Conservation (phyloP, 2,113 vertebrate genomes). For the Sphaerodactylus townsendi region DNA sequence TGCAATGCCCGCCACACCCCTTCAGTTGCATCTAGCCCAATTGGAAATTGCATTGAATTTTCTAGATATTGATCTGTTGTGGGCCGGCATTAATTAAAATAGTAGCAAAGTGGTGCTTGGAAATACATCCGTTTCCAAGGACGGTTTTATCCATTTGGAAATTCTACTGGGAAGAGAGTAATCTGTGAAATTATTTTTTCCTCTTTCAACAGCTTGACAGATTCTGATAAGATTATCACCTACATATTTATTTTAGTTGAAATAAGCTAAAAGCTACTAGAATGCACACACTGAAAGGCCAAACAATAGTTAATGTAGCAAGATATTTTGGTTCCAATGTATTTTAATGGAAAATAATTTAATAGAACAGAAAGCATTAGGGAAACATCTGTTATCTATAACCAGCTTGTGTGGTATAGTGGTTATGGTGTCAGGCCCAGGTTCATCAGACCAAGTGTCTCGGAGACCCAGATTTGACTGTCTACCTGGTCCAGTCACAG, state of each 20-base stretch:
- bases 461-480: too few species aligned
- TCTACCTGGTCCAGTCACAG: too few species aligned
- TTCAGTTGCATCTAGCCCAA: background rate
- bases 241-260: background rate
- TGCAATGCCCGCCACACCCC: too few species aligned
- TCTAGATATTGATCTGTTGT: background rate
- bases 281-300: background rate
- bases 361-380: background rate
- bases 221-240: too few species aligned
- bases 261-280: background rate
- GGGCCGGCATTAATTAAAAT: background rate
- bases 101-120: background rate
- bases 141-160: background rate
- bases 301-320: background rate
- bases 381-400: background rate
- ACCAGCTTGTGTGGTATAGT: background rate
- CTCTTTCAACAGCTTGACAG: too few species aligned
- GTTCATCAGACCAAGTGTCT: too few species aligned
- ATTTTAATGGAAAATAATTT: background rate
- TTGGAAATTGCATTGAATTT: background rate
- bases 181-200: background rate
- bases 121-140: background rate
- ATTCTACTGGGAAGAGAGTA: background rate
- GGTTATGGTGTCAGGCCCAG: too few species aligned
- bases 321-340: background rate